A percentile compares a stretch with the other conserved stretches of the same genome.
Evolutionary conservation across 2,113 vertebrate genomes (phyloP).

Genomic region (Ceratotherium simum): DNA sequence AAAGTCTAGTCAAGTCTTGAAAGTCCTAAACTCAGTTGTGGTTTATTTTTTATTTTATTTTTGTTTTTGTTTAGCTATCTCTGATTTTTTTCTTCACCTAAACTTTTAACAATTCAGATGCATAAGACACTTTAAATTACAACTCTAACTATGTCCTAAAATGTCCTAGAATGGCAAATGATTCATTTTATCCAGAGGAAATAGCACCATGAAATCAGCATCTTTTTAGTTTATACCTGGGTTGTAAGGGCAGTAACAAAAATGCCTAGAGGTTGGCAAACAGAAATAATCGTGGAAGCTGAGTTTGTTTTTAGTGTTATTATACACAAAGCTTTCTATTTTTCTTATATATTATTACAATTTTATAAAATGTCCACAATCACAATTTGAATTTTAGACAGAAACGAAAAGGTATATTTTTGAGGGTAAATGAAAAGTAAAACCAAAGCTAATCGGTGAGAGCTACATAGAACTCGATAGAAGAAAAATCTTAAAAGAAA

Average conservation of each 20-base stretch:
- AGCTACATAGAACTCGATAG: not conserved
- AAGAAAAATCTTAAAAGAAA: not conserved
- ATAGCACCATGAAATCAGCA: not conserved
- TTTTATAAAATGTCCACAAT: conserved; percentile 7
- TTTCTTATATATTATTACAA: not conserved
- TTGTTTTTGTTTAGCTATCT: not conserved
- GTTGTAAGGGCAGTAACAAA: not conserved
- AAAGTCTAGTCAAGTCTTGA: not conserved
- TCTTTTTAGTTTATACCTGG: not conserved
- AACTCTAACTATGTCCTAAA: not conserved
- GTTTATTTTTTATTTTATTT: not conserved
- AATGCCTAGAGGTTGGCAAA: not conserved
- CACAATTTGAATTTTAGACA: conserved; percentile 9
- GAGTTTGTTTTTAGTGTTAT: not conserved
- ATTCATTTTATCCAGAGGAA: not conserved
- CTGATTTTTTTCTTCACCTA: not conserved
- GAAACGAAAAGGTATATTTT: not conserved
- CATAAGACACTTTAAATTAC: not conserved
- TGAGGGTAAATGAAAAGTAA: not conserved
- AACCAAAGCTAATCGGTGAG: not conserved
- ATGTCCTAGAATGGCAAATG: not conserved
- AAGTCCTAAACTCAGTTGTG: not conserved
- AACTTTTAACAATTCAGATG: not conserved
- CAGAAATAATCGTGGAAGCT: not conserved
- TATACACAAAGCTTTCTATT: not conserved